Conservation (phyloP, 2,797 vertebrate species). For the Phalanger gymnotis region DNA sequence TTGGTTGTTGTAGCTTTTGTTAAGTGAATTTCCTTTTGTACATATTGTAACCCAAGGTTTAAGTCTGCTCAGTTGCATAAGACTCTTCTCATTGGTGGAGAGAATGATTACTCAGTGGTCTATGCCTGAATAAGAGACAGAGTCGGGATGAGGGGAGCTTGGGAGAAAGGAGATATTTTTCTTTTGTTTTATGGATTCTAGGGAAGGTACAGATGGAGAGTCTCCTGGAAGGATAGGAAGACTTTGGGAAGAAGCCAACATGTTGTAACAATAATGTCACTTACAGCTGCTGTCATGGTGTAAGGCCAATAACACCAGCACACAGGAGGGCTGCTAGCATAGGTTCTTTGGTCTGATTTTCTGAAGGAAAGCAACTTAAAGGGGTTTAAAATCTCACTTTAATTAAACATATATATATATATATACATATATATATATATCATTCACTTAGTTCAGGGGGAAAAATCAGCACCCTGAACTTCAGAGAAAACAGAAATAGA, state of each 20-base stretch:
- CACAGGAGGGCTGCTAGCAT: too few species aligned
- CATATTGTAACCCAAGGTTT: not conserved
- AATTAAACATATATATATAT: too few species aligned
- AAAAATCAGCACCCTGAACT: too few species aligned
- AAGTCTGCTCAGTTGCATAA: not conserved
- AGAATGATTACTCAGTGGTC: not conserved
- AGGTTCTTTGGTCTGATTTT: too few species aligned
- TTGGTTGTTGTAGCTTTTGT: not conserved
- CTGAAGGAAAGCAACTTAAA: too few species aligned
- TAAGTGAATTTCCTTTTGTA: not conserved
- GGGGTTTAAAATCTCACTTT: too few species aligned
- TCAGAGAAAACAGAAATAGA: too few species aligned
- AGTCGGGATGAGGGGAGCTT: not conserved
- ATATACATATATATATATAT: too few species aligned
- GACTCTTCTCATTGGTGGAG: not conserved
- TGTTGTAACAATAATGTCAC: too few species aligned
- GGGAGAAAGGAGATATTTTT: not conserved
- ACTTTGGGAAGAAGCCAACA: not conserved
- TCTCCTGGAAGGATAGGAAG: not conserved
- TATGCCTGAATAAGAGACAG: not conserved
- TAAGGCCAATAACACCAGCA: too few species aligned
- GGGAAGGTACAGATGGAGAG: not conserved
- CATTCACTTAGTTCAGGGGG: too few species aligned
- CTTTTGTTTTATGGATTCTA: not conserved
- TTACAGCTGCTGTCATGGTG: too few species aligned